Conservation (phyloP, 1,140 invertebrate genomes). For the Drosophila pseudoananassae region DNA sequence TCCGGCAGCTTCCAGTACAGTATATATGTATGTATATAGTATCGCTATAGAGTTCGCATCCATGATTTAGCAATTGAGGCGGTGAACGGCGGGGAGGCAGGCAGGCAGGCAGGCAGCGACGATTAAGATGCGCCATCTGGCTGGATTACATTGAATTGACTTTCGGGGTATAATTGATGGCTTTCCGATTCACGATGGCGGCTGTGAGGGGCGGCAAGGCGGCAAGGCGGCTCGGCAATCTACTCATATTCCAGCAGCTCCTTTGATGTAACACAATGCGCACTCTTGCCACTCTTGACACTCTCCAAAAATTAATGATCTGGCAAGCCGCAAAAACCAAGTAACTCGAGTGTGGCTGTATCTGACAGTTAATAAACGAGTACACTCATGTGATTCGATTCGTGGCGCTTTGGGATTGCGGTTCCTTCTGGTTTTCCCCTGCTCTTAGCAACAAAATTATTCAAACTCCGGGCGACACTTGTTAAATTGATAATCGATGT, state of each 20-base stretch:
- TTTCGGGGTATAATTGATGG: slow-evolving; percentile 59
- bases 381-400: slow-evolving; percentile 14
- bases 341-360: slow-evolving; percentile 36
- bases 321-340: slow-evolving; percentile 50
- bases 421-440: slow-evolving; percentile 13
- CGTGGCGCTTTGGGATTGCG: background rate
- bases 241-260: slow-evolving; percentile 16
- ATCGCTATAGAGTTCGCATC: slow-evolving; percentile 19
- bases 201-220: too few species aligned
- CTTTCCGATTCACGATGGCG: slow-evolving; percentile 45
- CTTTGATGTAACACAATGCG: slow-evolving; percentile 61
- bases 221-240: background rate
- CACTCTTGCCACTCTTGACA: slow-evolving; percentile 66
- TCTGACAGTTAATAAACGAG: slow-evolving; percentile 51
- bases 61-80: slow-evolving; percentile 59
- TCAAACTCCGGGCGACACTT: slow-evolving; percentile 18
- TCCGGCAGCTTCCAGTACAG: slow-evolving; percentile 3
- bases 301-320: slow-evolving; percentile 75
- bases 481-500: slow-evolving; percentile 37
- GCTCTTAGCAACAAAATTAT: slow-evolving; percentile 4
- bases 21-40: background rate
- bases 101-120: slow-evolving; percentile 7
- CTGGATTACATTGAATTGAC: slow-evolving; percentile 68
- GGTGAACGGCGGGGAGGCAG: background rate
- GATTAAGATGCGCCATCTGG: slow-evolving; percentile 61